These are phyloP conservation scores for Phortica okadai DNA, from an alignment of 2,888 invertebrate genomes.

Conservation along the genomic window DNA sequence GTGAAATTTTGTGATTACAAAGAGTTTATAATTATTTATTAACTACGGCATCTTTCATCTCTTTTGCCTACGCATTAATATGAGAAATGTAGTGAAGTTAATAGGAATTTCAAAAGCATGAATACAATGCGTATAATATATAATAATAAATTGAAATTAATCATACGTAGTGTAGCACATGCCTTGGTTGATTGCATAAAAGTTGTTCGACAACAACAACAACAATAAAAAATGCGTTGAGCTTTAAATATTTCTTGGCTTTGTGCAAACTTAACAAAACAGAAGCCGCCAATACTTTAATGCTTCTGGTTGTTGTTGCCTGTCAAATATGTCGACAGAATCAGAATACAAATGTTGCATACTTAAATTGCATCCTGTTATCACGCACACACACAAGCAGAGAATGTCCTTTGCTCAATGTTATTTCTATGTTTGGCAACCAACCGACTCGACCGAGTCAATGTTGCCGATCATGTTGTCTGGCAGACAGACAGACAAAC, in stretches of 20 bases:
- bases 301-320: not conserved
- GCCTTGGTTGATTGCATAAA: not conserved
- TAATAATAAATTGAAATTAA: conserved; percentile 37
- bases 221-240: not conserved
- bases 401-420: too few species aligned
- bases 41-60: conserved; percentile 2
- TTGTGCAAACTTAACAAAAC: conserved; percentile 5
- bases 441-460: too few species aligned
- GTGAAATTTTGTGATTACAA: too few species aligned
- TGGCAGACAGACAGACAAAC: not conserved
- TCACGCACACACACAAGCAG: too few species aligned
- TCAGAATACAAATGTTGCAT: not conserved
- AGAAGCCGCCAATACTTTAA: not conserved
- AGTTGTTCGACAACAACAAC: not conserved
- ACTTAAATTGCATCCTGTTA: too few species aligned
- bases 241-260: not conserved
- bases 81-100: not conserved
- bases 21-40: too few species aligned
- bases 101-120: not conserved
- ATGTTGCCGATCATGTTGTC: not conserved
- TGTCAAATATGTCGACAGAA: not conserved
- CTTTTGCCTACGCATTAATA: conserved; percentile 20
- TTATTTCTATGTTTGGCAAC: too few species aligned
- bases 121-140: not conserved
- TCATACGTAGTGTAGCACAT: conserved; percentile 27